Base-by-base conservation (phyloP, 2,888 invertebrate genomes). In the Ashinkailepas kermadecensis region DNA sequence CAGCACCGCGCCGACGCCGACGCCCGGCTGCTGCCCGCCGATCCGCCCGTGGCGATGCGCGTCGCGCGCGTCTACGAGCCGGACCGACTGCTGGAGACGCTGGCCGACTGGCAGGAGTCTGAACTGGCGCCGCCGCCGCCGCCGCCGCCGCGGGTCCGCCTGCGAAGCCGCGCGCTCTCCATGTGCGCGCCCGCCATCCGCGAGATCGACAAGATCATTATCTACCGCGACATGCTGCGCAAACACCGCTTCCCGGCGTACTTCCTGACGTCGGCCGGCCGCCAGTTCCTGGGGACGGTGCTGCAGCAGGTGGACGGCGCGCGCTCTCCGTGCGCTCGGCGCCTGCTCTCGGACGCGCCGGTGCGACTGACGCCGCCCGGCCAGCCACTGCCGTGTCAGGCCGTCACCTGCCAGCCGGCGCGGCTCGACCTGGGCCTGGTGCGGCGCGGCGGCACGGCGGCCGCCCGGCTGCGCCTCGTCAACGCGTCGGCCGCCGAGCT, bases 401-500 rank as follows among this genome's bases (percentile, higher is more conserved):
- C 15, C 54, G 74, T 74, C 23, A 23, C 4, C 25, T 23, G 23
- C 23, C 58, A 25, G 79, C 79, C 79, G 58, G 12, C 11, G 23
- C 79, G 59, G 11, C 57, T 79, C 13, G 79, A 79, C 79, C 79
- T 79, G 58, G 79, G 79, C 58, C 57, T 79, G 79, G 79, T 79
- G 57, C 58, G 57, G 79, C 79, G 58, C 23, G 57, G 18, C 58
- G 13, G n/a, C 13, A 9, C 23, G n/a, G 58, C n/a, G 25, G 3
- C 7, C 58, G 79, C 79, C 23, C 3, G 58, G 58, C 58, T 79
- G 58, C 23, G 4, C 8, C 79, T 79, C 21, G 10, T n/a, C 57
- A 79, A 15, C 79, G 15, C 8, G 7, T n/a, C 79, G 15, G n/a
- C 18, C 23, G 10, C 6, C 23, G 58, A n/a, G 58, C 23, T 79